These are phyloP conservation scores for Acanthacorydalis orientalis DNA, from an alignment of 2,888 invertebrate genomes.

Conservation along the genomic window DNA sequence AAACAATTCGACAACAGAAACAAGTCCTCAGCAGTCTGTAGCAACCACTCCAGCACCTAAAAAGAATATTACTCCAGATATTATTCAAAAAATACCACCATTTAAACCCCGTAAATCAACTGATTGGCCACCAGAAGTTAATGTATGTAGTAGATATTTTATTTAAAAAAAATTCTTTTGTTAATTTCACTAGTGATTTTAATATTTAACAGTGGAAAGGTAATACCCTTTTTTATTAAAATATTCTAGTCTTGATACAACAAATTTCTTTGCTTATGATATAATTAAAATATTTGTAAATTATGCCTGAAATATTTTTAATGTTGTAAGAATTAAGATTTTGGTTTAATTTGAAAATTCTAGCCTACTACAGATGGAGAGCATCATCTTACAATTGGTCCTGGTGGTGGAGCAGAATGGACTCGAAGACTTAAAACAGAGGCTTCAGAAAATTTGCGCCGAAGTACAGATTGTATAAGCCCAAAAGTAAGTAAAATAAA, in stretches of 20 bases:
- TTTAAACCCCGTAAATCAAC: constrained; percentile 37
- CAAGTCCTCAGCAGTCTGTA: constrained; percentile 15
- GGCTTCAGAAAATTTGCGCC: constrained; percentile 39
- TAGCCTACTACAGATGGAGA: constrained; percentile 16
- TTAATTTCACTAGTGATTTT: not conserved
- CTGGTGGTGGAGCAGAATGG: constrained; percentile 49
- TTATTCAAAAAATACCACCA: constrained; percentile 34
- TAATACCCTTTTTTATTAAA: too few species aligned
- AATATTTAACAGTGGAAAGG: too few species aligned
- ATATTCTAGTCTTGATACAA: too few species aligned
- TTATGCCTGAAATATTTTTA: too few species aligned
- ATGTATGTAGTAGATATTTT: constrained; percentile 14
- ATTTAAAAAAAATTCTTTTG: not conserved
- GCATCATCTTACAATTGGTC: constrained; percentile 42
- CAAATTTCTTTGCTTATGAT: too few species aligned
- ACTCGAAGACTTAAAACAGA: constrained; percentile 39
- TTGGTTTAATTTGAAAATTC: too few species aligned
- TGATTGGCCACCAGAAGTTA: constrained; percentile 25
- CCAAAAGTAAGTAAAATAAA: constrained; percentile 35
- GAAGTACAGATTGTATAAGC: constrained; percentile 67
- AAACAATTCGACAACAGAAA: constrained; percentile 28
- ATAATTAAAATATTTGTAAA: too few species aligned
- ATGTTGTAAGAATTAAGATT: too few species aligned
- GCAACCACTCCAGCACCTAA: constrained; percentile 7
- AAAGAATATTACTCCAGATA: constrained; percentile 18